Evolutionary conservation across 1,140 invertebrate genomes (phyloP), one percentile per base, ranked within the genome.

Genomic region (Apolygus lucorum): DNA sequence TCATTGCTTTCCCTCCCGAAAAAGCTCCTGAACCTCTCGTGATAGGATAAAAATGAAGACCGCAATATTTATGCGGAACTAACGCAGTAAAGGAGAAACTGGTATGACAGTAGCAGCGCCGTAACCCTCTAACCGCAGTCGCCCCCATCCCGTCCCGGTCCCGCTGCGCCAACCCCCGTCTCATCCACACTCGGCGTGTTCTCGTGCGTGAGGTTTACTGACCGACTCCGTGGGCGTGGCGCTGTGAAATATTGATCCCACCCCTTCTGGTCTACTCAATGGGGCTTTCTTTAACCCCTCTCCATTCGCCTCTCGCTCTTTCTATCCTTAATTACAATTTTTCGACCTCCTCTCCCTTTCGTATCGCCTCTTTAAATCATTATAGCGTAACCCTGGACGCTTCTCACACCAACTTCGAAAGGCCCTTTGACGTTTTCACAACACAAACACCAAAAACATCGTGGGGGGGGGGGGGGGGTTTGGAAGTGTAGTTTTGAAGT

Each of bases 211-310:
- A 59, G 54, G 54, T 59, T 59, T 59, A 59, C 54, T 59, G 54
- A 59, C 54, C 54, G 54, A 59, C 8, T 59, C 54, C 54, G 54
- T 59, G 64, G 64, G 64, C 64, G 64, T 66, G 64, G 64, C 64
- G 29, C 64, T 66, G 54, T 59, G 27, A 66, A 66, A 66, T 66
- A 66, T 66, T 66, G 64, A 66, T 66, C 64, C 29, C 64, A 17
- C 64, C 29, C 64, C 64, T 24, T 14, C 54, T 59, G 4, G 13
- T 59, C 29, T 34, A 17, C 64, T 66, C 64, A 66, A 66, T 66
- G 64, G 64, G 26, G 14, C 64, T 29, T 59, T 21, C 54, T 59
- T 59, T 24, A 4, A 13, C 54, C 54, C 54, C 4, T 21, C 54
- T 4, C 54, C 54, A 42, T 17, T 42, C 34, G 28, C 64, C 64